A percentile compares a stretch with the other conserved stretches of the same genome.
Evolutionary conservation across 2,888 invertebrate genomes (phyloP).

Genomic region (Nomada ruficornis): DNA sequence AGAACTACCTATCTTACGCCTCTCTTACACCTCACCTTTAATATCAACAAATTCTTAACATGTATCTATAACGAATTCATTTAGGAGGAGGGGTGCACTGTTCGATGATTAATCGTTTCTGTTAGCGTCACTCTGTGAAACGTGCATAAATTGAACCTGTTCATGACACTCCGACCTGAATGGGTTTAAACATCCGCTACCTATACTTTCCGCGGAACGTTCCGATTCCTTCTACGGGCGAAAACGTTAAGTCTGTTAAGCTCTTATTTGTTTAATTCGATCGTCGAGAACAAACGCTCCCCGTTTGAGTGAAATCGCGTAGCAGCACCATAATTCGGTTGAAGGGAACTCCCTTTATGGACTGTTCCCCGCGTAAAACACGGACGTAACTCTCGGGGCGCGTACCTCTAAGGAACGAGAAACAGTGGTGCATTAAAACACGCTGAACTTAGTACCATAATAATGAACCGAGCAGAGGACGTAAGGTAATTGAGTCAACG

Average conservation of each 20-base stretch:
- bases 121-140: too few relatives aligned
- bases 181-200: too few relatives aligned
- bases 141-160: too few relatives aligned
- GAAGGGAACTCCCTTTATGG: slow-evolving; percentile 27
- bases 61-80: too few relatives aligned
- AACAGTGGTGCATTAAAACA: slow-evolving; percentile 39
- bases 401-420: slow-evolving; percentile 2
- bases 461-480: slow-evolving; percentile 51
- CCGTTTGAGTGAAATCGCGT: slow-evolving; percentile 10
- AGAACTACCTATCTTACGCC: too few relatives aligned
- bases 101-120: too few relatives aligned
- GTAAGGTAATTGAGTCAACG: slow-evolving; percentile 67
- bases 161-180: too few relatives aligned
- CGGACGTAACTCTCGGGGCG: slow-evolving; percentile 42
- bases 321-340: not conserved
- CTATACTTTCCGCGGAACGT: too few relatives aligned
- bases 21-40: too few relatives aligned
- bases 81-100: too few relatives aligned
- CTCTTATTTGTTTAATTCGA: slow-evolving; percentile 9
- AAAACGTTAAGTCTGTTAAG: not conserved
- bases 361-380: slow-evolving; percentile 28
- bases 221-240: not conserved
- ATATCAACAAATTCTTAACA: too few relatives aligned
- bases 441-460: slow-evolving; percentile 36
- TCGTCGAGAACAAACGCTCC: slow-evolving; percentile 12